phyloP scores from a whole-genome alignment of 2,113 vertebrate species.

The Mionectes macconnelli region DNA sequence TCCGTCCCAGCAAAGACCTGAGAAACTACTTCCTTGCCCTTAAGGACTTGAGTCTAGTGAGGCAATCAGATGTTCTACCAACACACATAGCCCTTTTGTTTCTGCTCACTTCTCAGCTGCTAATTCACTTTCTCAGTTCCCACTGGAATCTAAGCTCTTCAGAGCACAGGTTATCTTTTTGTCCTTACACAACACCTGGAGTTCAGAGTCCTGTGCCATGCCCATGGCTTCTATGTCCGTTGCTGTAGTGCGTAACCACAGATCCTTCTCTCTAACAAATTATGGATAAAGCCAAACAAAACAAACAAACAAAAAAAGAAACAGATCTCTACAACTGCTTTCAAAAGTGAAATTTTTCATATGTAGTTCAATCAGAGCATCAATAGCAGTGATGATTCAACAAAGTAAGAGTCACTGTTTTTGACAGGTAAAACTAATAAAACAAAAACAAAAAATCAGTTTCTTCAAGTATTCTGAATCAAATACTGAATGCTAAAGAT shows the following conservation, averaged over 20 bases:
- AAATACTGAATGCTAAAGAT: not conserved
- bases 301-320: fast-evolving
- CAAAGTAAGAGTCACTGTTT: not conserved
- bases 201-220: not conserved
- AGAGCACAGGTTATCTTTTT: not conserved
- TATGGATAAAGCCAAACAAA: not conserved
- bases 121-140: not conserved
- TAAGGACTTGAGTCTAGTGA: not conserved
- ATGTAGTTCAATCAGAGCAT: not conserved
- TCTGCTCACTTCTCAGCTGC: not conserved
- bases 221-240: not conserved
- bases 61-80: not conserved
- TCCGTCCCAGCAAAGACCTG: not conserved
- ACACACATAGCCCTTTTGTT: not conserved
- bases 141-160: not conserved
- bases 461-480: not conserved
- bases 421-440: not conserved
- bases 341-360: not conserved
- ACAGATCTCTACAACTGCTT: not conserved
- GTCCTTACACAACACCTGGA: not conserved
- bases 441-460: not conserved
- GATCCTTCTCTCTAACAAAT: not conserved
- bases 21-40: not conserved
- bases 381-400: not conserved
- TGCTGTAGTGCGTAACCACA: not conserved